Percentiles rank a stretch among this genome's conserved stretches.
phyloP scores from a whole-genome alignment of 2,888 invertebrate species.

The Dynastes maya region DNA sequence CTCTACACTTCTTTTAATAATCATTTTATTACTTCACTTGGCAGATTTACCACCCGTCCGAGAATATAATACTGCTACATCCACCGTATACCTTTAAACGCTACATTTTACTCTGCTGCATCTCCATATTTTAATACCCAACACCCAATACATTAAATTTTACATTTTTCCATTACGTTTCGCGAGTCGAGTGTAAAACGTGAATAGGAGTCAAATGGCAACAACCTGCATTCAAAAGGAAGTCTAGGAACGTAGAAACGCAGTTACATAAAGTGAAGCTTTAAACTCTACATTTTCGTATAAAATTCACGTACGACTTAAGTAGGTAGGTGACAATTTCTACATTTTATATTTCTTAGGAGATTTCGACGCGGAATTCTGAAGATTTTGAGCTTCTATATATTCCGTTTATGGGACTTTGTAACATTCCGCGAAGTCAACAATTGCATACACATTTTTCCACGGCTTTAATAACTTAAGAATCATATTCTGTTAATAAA shows the following conservation, averaged over 20 bases:
- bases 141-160: constrained; percentile 16
- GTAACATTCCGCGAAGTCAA: neutral
- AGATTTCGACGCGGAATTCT: neutral
- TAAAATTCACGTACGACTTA: constrained; percentile 34
- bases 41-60: neutral
- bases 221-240: constrained; percentile 17
- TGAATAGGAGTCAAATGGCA: constrained; percentile 7
- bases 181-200: neutral
- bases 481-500: neutral
- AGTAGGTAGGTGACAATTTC: constrained; percentile 31
- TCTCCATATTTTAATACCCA: constrained; percentile 2
- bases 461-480: neutral
- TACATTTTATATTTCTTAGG: constrained; percentile 28
- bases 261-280: constrained; percentile 20
- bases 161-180: constrained; percentile 19
- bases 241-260: constrained; percentile 22
- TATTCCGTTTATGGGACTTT: neutral
- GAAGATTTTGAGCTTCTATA: neutral
- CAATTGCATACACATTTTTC: neutral
- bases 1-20: too few relatives aligned
- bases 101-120: neutral
- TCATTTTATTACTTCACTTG: neutral
- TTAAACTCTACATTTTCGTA: constrained; percentile 18
- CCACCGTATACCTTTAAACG: neutral
- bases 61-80: constrained; percentile 5